These are phyloP conservation scores for Hemitrygon akajei DNA, from an alignment of 2,797 vertebrate species.

Conservation along the genomic window DNA sequence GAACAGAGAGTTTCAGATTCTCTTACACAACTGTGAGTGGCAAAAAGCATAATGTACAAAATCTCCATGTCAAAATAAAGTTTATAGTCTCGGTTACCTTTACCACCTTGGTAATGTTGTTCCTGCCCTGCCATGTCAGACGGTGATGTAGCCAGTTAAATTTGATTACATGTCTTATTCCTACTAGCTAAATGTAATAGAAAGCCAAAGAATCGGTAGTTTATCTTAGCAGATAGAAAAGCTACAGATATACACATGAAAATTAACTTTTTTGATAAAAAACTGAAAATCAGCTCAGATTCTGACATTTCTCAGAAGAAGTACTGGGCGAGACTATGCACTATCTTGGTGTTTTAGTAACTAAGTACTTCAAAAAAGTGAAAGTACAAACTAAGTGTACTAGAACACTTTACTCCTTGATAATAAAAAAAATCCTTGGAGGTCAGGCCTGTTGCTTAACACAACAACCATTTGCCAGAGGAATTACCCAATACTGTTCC, in stretches of 20 bases:
- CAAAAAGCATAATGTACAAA: too few relatives aligned
- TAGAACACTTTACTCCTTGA: conserved; percentile 25
- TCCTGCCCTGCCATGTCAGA: too few relatives aligned
- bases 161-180: not conserved
- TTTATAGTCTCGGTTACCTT: too few relatives aligned
- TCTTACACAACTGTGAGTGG: too few relatives aligned
- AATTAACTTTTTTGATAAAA: not conserved
- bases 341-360: conserved; percentile 2
- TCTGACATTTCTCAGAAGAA: not conserved
- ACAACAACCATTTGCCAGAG: not conserved
- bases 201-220: too few relatives aligned
- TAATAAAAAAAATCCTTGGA: not conserved
- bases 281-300: not conserved
- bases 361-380: not conserved
- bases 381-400: not conserved
- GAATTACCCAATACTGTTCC: not conserved
- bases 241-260: not conserved
- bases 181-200: not conserved
- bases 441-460: not conserved
- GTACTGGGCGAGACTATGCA: not conserved
- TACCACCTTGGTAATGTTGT: too few relatives aligned
- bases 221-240: not conserved
- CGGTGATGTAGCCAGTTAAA: too few relatives aligned
- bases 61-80: too few relatives aligned
- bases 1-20: not conserved